phyloP scores from a whole-genome alignment of 2,797 vertebrate species.

The Falco biarmicus region DNA sequence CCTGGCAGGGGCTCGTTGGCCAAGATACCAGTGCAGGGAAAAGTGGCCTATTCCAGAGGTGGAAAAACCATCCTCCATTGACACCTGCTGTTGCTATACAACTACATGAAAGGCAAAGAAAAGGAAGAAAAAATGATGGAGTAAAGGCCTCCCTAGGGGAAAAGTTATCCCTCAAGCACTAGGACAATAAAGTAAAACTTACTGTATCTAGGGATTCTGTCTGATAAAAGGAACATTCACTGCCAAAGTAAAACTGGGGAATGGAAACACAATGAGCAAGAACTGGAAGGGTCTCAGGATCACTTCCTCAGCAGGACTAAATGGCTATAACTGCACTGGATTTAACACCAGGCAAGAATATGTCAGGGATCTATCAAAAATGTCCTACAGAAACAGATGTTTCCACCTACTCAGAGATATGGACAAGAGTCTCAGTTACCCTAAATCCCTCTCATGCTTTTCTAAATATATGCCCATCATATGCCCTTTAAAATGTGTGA shows the following conservation, averaged over 20 bases:
- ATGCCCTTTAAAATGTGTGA: slow-evolving; percentile 16
- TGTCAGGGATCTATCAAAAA: slow-evolving; percentile 6
- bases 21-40: slow-evolving; percentile 22
- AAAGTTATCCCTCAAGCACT: not conserved
- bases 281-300: not conserved
- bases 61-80: not conserved
- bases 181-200: slow-evolving; percentile 6
- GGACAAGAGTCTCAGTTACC: slow-evolving; percentile 28
- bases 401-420: slow-evolving; percentile 22
- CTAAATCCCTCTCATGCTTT: slow-evolving; percentile 4
- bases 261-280: not conserved
- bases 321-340: not conserved
- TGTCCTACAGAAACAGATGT: slow-evolving; percentile 30
- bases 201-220: not conserved
- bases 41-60: not conserved
- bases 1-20: slow-evolving; percentile 26
- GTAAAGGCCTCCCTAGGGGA: not conserved
- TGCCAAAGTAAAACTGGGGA: not conserved
- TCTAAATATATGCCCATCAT: slow-evolving; percentile 27
- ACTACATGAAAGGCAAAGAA: not conserved
- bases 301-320: not conserved
- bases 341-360: not conserved
- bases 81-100: not conserved
- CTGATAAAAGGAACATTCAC: not conserved
- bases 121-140: not conserved